phyloP scores from a whole-genome alignment of 2,797 vertebrate genomes.

The Rhinatrema bivittatum region DNA sequence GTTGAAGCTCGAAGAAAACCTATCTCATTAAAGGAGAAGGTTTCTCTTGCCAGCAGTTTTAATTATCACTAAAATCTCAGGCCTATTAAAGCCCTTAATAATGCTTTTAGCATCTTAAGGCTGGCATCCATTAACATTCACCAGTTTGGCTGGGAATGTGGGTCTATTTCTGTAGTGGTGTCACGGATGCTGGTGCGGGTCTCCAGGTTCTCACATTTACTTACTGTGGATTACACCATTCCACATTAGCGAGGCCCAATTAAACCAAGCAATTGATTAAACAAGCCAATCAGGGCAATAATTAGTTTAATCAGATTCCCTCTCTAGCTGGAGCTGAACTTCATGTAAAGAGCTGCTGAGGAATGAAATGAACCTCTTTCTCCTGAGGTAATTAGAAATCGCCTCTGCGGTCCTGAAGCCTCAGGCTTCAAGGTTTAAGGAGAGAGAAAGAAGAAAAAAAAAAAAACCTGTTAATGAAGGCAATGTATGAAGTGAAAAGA shows the following conservation, averaged over 20 bases:
- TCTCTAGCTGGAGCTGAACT: conserved; percentile 35
- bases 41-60: conserved; percentile 20
- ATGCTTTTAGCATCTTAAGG: conserved; percentile 41
- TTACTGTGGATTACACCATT: conserved; percentile 51
- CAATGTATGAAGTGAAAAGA: conserved; percentile 42
- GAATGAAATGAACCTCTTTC: conserved; percentile 47
- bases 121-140: conserved; percentile 50
- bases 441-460: conserved; percentile 5
- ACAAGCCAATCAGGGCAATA: conserved; percentile 77
- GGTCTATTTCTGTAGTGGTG: conserved; percentile 65
- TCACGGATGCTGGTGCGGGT: conserved; percentile 70
- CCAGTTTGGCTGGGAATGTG: conserved; percentile 38
- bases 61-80: conserved; percentile 60
- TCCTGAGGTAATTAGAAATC: conserved; percentile 48
- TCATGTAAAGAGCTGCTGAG: conserved; percentile 40
- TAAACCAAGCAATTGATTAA: conserved; percentile 58
- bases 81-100: conserved; percentile 62
- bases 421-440: conserved; percentile 26
- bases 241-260: conserved; percentile 58
- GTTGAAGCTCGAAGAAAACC: no score
- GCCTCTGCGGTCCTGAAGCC: conserved; percentile 31
- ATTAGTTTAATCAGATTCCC: conserved; percentile 78
- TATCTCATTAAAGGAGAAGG: no score
- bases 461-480: conserved; percentile 43
- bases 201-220: conserved; percentile 85